Evolutionary conservation across 2,797 vertebrate species (phyloP).

Genomic region (Pantherophis vulpinus): DNA sequence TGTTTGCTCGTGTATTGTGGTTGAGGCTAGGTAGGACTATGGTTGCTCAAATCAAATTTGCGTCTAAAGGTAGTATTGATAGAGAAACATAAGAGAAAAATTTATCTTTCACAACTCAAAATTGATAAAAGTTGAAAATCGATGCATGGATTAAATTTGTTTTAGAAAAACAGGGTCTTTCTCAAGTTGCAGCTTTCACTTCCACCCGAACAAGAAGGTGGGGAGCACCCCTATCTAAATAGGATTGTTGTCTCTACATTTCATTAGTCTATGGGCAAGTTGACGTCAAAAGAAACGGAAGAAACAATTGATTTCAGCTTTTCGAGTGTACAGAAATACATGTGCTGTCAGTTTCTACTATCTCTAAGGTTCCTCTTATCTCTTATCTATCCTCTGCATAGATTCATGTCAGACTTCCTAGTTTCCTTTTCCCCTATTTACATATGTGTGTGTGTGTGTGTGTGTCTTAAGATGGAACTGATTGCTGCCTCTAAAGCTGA

Average conservation of each 20-base stretch:
- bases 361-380: neutral
- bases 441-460: too few relatives aligned
- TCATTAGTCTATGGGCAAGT: neutral
- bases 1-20: too few relatives aligned
- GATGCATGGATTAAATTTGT: neutral
- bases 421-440: neutral
- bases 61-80: neutral
- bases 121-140: neutral
- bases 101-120: neutral
- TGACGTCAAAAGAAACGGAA: neutral
- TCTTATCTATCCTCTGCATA: neutral
- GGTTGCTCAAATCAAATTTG: neutral
- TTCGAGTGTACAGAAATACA: neutral
- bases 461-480: neutral
- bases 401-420: too few relatives aligned
- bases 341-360: too few relatives aligned
- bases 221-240: too few relatives aligned
- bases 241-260: neutral
- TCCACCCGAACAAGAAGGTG: too few relatives aligned
- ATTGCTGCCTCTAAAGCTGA: neutral
- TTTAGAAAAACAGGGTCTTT: neutral
- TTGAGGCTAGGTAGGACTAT: neutral
- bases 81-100: neutral
- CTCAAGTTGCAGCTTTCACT: neutral
- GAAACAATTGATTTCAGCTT: neutral